These are phyloP conservation scores for Achatina immaculata DNA, from an alignment of 1,140 invertebrate genomes.

Conservation along the genomic window DNA sequence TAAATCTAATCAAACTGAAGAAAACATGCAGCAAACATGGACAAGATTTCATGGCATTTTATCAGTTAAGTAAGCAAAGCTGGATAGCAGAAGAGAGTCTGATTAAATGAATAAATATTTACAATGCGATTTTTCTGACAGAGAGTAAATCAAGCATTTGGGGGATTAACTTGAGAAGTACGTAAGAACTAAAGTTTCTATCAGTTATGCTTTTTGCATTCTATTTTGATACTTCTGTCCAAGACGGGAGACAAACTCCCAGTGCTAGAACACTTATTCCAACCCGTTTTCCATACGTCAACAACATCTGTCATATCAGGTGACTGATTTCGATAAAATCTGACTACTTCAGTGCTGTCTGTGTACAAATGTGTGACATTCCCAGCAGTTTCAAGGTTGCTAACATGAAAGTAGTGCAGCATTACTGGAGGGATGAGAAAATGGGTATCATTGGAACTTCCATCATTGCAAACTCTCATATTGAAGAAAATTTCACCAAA, in stretches of 20 bases:
- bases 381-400: conserved; percentile 23
- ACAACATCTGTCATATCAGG: conserved; percentile 52
- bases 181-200: too few species aligned
- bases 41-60: too few species aligned
- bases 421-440: conserved; percentile 45
- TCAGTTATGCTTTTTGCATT: conserved; percentile 17
- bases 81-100: too few species aligned
- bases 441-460: conserved; percentile 3
- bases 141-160: too few species aligned
- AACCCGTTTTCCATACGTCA: conserved; percentile 61
- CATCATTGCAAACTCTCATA: conserved; percentile 5
- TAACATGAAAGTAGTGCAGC: conserved; percentile 52
- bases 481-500: conserved; percentile 61
- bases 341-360: conserved; percentile 10
- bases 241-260: conserved; percentile 55
- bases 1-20: too few species aligned
- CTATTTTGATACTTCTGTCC: conserved; percentile 22
- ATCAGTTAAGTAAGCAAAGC: too few species aligned
- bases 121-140: too few species aligned
- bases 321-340: conserved; percentile 48
- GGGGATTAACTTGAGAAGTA: too few species aligned
- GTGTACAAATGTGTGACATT: conserved; percentile 43
- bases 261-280: conserved; percentile 54
- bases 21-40: too few species aligned
- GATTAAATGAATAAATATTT: too few species aligned